These are phyloP conservation scores for Fukomys damarensis DNA, from an alignment of 2,113 vertebrate genomes.

Conservation along the genomic window DNA sequence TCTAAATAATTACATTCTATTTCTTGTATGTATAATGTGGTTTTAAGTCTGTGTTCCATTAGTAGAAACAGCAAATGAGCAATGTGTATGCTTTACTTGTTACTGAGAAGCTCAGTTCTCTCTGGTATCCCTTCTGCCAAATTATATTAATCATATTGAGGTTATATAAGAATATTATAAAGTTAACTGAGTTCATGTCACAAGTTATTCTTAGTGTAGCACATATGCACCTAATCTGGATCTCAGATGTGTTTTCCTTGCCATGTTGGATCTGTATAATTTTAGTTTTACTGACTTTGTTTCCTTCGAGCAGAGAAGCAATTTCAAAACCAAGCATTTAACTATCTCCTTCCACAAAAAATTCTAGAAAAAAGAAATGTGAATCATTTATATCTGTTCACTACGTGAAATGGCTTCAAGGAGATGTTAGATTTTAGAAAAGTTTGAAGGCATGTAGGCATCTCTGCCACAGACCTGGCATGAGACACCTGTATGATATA, in stretches of 20 bases:
- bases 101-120: conserved; percentile 48
- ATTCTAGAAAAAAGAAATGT: background rate
- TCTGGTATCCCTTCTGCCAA: conserved; percentile 61
- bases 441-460: conserved; percentile 11
- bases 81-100: conserved; percentile 62
- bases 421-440: background rate
- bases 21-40: conserved; percentile 47
- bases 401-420: conserved; percentile 38
- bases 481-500: background rate
- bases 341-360: background rate
- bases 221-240: background rate
- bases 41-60: conserved; percentile 53
- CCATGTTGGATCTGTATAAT: conserved; percentile 65
- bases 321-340: conserved; percentile 61
- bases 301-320: conserved; percentile 56
- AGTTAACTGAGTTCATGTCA: conserved; percentile 50
- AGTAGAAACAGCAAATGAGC: conserved; percentile 63
- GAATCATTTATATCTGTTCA: background rate
- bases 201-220: conserved; percentile 35
- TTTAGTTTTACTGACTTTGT: conserved; percentile 63
- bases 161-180: conserved; percentile 63
- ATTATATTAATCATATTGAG: conserved; percentile 65
- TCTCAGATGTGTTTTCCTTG: conserved; percentile 64
- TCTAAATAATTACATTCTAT: conserved; percentile 63
- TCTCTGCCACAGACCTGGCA: background rate